Evolutionary conservation across 2,888 invertebrate genomes (phyloP).

Genomic region (Gonocerus acuteangulatus): DNA sequence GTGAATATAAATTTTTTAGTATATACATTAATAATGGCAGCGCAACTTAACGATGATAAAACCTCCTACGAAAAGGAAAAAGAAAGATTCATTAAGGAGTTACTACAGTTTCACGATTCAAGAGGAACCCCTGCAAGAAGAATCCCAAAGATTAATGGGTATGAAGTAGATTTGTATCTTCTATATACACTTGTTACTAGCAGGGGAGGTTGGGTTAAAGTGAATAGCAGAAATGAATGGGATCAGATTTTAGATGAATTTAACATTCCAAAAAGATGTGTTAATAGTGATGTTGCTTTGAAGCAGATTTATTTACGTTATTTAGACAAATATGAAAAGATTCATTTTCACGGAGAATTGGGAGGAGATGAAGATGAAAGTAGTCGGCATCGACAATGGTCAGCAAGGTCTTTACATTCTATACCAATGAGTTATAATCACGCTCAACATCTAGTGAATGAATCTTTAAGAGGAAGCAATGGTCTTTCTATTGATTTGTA

Average conservation of each 20-base stretch:
- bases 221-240: constrained; percentile 85
- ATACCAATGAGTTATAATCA: constrained; percentile 72
- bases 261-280: constrained; percentile 71
- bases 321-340: constrained; percentile 81
- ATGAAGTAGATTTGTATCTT: constrained; percentile 83
- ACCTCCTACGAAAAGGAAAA: constrained; percentile 69
- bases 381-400: constrained; percentile 61
- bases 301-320: constrained; percentile 71
- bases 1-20: not conserved
- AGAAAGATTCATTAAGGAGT: constrained; percentile 71
- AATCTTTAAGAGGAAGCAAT: constrained; percentile 55
- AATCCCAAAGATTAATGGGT: constrained; percentile 73
- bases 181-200: constrained; percentile 87
- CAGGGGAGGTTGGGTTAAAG: constrained; percentile 92
- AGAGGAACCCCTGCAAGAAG: constrained; percentile 68
- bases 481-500: constrained; percentile 61
- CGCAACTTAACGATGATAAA: constrained; percentile 52
- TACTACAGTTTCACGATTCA: constrained; percentile 83
- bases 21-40: constrained; percentile 36
- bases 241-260: constrained; percentile 68
- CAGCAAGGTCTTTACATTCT: constrained; percentile 55
- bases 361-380: constrained; percentile 73
- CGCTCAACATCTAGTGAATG: constrained; percentile 59
- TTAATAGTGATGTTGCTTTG: constrained; percentile 78
- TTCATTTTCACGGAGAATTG: constrained; percentile 83